Base-by-base conservation (phyloP, 2,888 invertebrate species). In the Oconnorella tubifera region DNA sequence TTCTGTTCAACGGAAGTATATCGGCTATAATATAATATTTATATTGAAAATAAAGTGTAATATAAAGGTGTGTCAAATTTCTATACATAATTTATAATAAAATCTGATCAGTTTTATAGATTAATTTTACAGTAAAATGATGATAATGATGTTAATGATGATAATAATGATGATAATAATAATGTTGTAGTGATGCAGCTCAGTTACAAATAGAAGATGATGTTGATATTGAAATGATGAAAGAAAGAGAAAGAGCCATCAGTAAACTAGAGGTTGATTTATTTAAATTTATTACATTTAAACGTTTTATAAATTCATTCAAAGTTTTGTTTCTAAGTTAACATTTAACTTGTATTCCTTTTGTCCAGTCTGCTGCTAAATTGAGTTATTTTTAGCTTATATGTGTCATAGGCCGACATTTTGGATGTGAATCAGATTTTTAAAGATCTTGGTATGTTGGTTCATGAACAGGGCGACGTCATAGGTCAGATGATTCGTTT, bases 351-450 rank as follows among this genome's bases (percentile, higher is more conserved):
- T n/a, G n/a, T n/a, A n/a, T n/a, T n/a, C n/a, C n/a, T n/a, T n/a
- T n/a, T n/a, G n/a, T n/a, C n/a, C n/a, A n/a, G n/a, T n/a, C n/a
- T n/a, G n/a, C n/a, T n/a, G n/a, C n/a, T n/a, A n/a, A n/a, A n/a
- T n/a, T n/a, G n/a, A n/a, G n/a, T n/a, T n/a, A n/a, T n/a, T 40
- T 19, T 19, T 40, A 14, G 40, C 40, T 40, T 40, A 19, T 10
- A 10, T 40, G 40, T 19, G 19, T 60, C 25, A 19, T 25, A 83
- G 92, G 89, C 86, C 74, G 93, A 97, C 81, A 97, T 97, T 74
- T 86, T 88, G 77, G 94, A 92, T 73, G 96, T 98, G 62, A 98
- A 98, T 83, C 90, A 94, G 83, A 96, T 98, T 77, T 98, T 97
- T 84, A 95, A 94, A 85, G 94, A 97, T 81, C 85, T 98, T 68